These are phyloP conservation scores for Eidolon dupreanum DNA, from an alignment of 2,797 vertebrate species.

Conservation along the genomic window DNA sequence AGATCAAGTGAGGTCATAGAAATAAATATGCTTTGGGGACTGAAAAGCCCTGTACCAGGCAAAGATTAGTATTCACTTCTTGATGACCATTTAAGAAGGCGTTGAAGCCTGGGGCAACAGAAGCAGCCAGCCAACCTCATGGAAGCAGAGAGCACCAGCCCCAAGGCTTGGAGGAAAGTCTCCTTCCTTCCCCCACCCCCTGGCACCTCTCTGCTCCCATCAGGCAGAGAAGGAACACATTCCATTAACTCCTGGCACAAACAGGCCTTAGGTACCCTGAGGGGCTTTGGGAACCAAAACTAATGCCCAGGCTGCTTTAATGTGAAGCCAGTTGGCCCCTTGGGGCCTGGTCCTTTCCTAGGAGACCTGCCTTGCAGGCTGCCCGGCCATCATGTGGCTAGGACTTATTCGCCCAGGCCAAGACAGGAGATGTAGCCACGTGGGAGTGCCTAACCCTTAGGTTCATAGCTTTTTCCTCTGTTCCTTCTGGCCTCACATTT, in stretches of 20 bases:
- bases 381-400: neutral
- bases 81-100: constrained; percentile 40
- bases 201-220: neutral
- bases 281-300: neutral
- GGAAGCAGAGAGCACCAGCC: neutral
- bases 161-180: neutral
- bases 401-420: neutral
- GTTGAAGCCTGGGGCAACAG: neutral
- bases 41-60: neutral
- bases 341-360: neutral
- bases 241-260: neutral
- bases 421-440: neutral
- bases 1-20: neutral
- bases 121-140: neutral
- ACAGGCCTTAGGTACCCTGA: neutral
- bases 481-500: neutral
- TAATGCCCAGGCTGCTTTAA: neutral
- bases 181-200: neutral
- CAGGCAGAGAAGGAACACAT: neutral
- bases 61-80: neutral
- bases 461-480: neutral
- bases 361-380: neutral
- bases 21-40: neutral
- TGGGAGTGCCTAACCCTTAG: neutral
- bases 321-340: neutral